phyloP scores from a whole-genome alignment of 2,888 invertebrate genomes.

The Microctonus aethiopoides region DNA sequence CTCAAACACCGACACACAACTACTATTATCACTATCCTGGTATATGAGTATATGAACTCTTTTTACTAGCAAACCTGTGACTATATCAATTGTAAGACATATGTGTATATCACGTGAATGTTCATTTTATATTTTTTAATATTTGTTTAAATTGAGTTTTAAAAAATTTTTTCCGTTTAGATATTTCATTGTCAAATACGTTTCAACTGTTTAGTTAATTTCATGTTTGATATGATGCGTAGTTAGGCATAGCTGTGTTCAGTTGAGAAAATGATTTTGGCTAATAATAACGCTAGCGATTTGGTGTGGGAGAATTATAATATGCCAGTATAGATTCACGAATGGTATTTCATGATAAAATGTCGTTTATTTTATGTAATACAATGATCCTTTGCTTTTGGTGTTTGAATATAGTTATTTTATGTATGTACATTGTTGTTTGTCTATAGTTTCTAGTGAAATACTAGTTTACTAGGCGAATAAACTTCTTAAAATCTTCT shows the following conservation, averaged over 20 bases:
- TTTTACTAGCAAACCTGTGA: neutral
- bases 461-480: neutral
- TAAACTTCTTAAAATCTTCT: neutral
- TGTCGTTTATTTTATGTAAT: neutral
- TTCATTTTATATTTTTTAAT: neutral
- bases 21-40: neutral
- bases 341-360: neutral
- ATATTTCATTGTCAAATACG: too few relatives aligned
- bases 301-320: constrained; percentile 18
- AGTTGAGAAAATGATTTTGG: constrained; percentile 1
- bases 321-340: neutral
- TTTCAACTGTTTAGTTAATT: neutral
- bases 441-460: too few relatives aligned
- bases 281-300: constrained; percentile 19
- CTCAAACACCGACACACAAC: neutral
- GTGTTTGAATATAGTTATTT: too few relatives aligned
- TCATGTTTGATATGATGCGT: neutral
- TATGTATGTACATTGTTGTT: too few relatives aligned
- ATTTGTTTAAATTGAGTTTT: neutral
- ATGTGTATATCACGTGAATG: neutral
- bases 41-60: too few relatives aligned
- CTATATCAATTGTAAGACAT: neutral
- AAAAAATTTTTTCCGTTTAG: neutral
- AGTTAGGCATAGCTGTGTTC: neutral
- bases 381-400: neutral